Evolutionary conservation across 1,140 invertebrate species (phyloP).

Genomic region (Agrypnia vestita): DNA sequence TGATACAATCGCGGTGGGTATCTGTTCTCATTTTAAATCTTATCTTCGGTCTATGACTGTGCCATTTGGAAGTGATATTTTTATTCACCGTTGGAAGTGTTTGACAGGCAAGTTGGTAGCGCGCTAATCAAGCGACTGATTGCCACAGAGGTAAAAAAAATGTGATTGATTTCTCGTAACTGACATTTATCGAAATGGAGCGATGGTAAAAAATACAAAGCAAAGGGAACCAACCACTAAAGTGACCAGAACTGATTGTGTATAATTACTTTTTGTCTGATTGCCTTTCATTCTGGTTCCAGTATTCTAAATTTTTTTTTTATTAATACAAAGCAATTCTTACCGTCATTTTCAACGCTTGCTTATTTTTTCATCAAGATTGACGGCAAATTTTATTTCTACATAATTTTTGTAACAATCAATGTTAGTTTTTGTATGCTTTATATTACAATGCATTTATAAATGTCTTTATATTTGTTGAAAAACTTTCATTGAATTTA

Average conservation of each 20-base stretch:
- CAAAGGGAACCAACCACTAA: conserved; percentile 24
- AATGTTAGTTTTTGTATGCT: conserved; percentile 5
- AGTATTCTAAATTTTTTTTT: neutral
- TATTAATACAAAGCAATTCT: too few species aligned
- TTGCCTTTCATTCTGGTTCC: conserved; percentile 23
- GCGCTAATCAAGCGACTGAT: conserved; percentile 20
- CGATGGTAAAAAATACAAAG: neutral
- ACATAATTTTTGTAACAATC: neutral
- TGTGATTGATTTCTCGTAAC: conserved; percentile 32
- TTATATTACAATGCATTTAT: neutral
- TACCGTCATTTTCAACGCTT: too few species aligned
- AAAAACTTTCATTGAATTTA: neutral
- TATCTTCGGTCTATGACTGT: too few species aligned
- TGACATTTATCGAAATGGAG: conserved; percentile 8
- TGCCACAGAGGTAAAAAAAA: conserved; percentile 20
- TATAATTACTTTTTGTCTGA: conserved; percentile 40
- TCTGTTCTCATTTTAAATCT: too few species aligned
- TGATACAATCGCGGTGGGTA: too few species aligned
- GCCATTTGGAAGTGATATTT: too few species aligned
- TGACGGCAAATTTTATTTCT: neutral
- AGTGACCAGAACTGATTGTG: conserved; percentile 33
- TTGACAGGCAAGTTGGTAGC: conserved; percentile 21
- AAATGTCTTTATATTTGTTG: conserved; percentile 1
- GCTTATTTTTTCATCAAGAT: neutral
- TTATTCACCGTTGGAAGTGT: neutral